A percentile compares a stretch with the other conserved stretches of the same genome.
Conservation (phyloP, 1,140 invertebrate species). For the Zaprionus kolodkinae region DNA sequence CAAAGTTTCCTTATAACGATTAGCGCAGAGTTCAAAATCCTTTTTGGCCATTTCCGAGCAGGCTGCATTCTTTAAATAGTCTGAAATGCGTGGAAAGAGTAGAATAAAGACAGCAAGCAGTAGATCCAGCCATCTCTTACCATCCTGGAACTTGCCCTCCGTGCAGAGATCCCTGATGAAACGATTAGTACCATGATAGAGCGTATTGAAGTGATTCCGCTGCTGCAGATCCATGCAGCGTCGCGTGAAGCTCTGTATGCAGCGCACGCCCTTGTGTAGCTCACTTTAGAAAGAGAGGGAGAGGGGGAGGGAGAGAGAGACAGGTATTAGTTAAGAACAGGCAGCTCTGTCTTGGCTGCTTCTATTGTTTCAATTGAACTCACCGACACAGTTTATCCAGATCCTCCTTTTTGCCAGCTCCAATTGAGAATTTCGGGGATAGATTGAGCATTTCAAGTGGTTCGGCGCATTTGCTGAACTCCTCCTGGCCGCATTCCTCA, state of each 20-base stretch:
- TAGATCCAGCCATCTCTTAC: conserved; percentile 69
- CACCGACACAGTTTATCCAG: conserved; percentile 87
- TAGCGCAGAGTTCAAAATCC: conserved; percentile 89
- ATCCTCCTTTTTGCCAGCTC: conserved; percentile 86
- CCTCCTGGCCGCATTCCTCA: conserved; percentile 86
- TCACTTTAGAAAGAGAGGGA: conserved; percentile 85
- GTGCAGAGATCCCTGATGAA: conserved; percentile 90
- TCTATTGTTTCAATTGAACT: conserved; percentile 78
- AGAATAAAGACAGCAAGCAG: neutral
- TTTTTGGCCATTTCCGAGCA: conserved; percentile 88
- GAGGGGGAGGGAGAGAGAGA: conserved; percentile 28
- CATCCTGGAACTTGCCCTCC: conserved; percentile 90
- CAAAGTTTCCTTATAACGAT: conserved; percentile 87
- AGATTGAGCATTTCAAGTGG: conserved; percentile 86
- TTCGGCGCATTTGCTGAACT: conserved; percentile 86
- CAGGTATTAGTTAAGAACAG: neutral
- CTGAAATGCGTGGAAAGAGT: conserved; percentile 69
- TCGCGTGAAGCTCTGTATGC: conserved; percentile 90
- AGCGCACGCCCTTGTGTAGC: conserved; percentile 88
- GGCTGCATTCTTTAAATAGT: conserved; percentile 89
- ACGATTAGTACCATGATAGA: conserved; percentile 90
- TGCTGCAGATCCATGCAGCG: conserved; percentile 89
- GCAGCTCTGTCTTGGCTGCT: too few species aligned
- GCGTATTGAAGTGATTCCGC: conserved; percentile 88
- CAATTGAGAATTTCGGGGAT: conserved; percentile 85